phyloP scores from a whole-genome alignment of 2,797 vertebrate genomes.

The Cheirogaleus major region DNA sequence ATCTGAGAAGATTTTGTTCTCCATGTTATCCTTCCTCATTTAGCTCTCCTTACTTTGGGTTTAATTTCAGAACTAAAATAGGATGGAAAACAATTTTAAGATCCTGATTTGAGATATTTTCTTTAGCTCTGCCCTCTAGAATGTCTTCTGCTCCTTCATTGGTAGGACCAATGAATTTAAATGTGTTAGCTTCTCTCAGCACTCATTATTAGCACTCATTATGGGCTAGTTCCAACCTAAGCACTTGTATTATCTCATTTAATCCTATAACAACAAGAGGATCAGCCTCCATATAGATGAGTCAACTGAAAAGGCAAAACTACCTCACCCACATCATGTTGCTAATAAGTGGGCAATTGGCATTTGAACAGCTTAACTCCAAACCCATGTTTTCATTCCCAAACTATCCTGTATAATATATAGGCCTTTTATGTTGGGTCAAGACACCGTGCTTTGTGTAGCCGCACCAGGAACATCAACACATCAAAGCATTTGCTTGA shows the following conservation, averaged over 20 bases:
- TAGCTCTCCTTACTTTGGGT: not conserved
- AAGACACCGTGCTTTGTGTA: not conserved
- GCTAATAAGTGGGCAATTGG: not conserved
- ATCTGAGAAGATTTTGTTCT: not conserved
- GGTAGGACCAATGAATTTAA: not conserved
- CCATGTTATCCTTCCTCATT: not conserved
- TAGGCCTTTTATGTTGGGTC: not conserved
- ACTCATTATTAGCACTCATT: not conserved
- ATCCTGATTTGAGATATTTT: not conserved
- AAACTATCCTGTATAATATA: too few relatives aligned
- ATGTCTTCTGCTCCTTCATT: not conserved
- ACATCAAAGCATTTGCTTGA: not conserved
- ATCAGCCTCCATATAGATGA: not conserved
- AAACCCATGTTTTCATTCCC: not conserved
- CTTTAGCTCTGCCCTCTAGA: not conserved
- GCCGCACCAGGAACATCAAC: not conserved
- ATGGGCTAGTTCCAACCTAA: not conserved
- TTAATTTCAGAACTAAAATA: constrained; percentile 29
- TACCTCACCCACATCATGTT: not conserved
- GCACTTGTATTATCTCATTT: not conserved
- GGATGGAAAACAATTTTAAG: not conserved
- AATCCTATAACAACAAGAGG: not conserved
- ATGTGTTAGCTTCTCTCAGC: not conserved
- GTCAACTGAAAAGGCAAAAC: not conserved
- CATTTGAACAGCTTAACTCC: not conserved